Evolutionary conservation across 2,888 invertebrate species (phyloP), one percentile per base, ranked within the genome.

Genomic region (Protodeltote pygarga): DNA sequence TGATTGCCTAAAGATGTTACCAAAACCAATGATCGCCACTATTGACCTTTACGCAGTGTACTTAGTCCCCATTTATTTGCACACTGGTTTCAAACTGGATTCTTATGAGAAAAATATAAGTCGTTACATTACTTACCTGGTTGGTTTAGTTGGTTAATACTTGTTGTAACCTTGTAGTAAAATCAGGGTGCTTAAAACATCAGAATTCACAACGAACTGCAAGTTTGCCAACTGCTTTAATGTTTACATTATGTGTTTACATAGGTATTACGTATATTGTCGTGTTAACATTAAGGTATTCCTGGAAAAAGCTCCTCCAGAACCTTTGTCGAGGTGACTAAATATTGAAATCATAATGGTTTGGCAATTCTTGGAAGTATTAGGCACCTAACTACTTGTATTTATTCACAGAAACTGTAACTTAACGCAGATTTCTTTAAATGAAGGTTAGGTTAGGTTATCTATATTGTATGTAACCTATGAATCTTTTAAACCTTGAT

Each of bases 11-110:
- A 5, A 11, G 11, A 31, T 3, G 15, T 3, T 10, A 6, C 5
- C 15, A 16, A 31, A 20, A 10, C 9, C 9, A 21, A 5, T 9
- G 27, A 9, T 14, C 4, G 9, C 9, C 19, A 5, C 5, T 4
- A 11, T 16, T 8, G 11, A 25, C 21, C 33, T 3, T n/a, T 39
- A 19, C 2, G 1, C 3, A 2, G 13, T 13, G 13, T 13, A 32
- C 19, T 24, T 10, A 15, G 10, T 41, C 25, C 23, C 5, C 17
- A 37, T 40, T 41, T 39, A 47, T 53, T 53, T 48, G 21, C 25
- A 39, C 44, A 42, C 20, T 38, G 29, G 37, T 31, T 38, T 49
- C 33, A 45, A 49, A 49, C 19, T 60, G 39, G 53, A 49, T 60
- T 60, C 53, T 37, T 49, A 40, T 9, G 24, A 62, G 21, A 40